Percentiles rank a stretch among this genome's conserved stretches.
phyloP scores from a whole-genome alignment of 2,113 vertebrate genomes.

The Salminus brasiliensis region DNA sequence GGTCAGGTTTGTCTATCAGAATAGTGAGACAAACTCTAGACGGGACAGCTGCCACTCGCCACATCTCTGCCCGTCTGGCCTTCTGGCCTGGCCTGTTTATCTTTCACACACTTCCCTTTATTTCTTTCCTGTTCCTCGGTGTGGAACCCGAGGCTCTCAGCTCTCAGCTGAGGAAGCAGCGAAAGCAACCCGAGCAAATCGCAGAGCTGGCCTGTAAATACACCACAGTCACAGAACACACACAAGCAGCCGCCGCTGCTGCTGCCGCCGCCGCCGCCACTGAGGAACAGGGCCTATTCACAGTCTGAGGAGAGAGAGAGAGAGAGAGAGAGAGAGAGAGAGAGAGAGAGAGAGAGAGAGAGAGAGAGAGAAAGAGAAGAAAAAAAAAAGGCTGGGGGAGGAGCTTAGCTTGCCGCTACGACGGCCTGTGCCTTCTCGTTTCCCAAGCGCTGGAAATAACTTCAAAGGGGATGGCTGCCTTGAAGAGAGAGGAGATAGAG shows the following conservation, averaged over 20 bases:
- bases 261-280: too few species aligned
- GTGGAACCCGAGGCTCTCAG: not conserved
- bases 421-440: conserved; percentile 62
- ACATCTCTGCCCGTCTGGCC: too few species aligned
- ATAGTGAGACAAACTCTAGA: conserved; percentile 43
- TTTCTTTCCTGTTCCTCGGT: not conserved
- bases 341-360: conserved; percentile 2
- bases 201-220: too few species aligned
- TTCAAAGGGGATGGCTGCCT: conserved; percentile 78
- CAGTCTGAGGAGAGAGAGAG: not conserved
- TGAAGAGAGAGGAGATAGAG: conserved; percentile 71
- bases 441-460: conserved; percentile 81
- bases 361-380: conserved; percentile 1
- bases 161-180: not conserved
- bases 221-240: too few species aligned
- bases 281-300: not conserved
- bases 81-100: conserved; percentile 37
- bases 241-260: too few species aligned
- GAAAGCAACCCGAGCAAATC: too few species aligned
- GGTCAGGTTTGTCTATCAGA: conserved; percentile 48
- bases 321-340: not conserved
- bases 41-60: conserved; percentile 41
- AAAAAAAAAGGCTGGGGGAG: conserved; percentile 23
- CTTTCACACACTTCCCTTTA: not conserved
- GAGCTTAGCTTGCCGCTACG: conserved; percentile 52